These are phyloP conservation scores for Papilio helenus DNA, from an alignment of 1,140 invertebrate species.

Conservation along the genomic window DNA sequence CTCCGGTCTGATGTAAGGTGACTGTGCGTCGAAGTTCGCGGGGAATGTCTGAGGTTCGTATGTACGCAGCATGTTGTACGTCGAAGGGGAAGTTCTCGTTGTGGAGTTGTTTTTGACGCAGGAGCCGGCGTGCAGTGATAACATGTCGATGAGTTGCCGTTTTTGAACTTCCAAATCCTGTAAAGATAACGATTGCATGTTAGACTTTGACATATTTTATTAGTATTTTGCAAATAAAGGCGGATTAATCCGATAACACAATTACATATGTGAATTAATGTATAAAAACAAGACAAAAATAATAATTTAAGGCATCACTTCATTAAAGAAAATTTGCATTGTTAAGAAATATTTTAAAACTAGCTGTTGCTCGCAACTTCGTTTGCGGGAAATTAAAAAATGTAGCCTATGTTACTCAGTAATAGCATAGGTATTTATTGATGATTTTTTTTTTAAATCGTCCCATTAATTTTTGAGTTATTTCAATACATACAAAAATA, in stretches of 20 bases:
- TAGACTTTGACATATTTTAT: neutral
- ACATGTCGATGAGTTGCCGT: slow-evolving; percentile 88
- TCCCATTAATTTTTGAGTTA: no score
- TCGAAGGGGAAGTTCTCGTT: slow-evolving; percentile 64
- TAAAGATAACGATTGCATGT: slow-evolving; percentile 46
- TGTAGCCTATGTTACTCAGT: no score
- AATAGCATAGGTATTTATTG: no score
- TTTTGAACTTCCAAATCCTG: slow-evolving; percentile 89
- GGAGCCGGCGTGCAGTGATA: slow-evolving; percentile 87
- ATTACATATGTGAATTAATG: no score
- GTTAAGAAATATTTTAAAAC: no score
- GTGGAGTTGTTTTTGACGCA: slow-evolving; percentile 85
- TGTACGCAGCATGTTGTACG: slow-evolving; percentile 74
- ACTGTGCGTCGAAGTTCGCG: slow-evolving; percentile 72
- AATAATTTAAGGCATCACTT: no score
- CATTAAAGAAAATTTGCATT: no score
- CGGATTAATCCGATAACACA: slow-evolving; percentile 1
- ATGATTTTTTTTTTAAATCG: no score
- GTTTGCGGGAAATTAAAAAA: no score
- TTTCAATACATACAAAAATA: no score
- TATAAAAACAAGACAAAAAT: no score
- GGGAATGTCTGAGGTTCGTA: slow-evolving; percentile 78
- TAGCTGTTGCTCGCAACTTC: no score
- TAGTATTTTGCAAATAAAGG: slow-evolving; percentile 22
- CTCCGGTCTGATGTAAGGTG: slow-evolving; percentile 80